These are phyloP conservation scores for Heliconius ismenius DNA, from an alignment of 2,888 invertebrate species.

Conservation along the genomic window DNA sequence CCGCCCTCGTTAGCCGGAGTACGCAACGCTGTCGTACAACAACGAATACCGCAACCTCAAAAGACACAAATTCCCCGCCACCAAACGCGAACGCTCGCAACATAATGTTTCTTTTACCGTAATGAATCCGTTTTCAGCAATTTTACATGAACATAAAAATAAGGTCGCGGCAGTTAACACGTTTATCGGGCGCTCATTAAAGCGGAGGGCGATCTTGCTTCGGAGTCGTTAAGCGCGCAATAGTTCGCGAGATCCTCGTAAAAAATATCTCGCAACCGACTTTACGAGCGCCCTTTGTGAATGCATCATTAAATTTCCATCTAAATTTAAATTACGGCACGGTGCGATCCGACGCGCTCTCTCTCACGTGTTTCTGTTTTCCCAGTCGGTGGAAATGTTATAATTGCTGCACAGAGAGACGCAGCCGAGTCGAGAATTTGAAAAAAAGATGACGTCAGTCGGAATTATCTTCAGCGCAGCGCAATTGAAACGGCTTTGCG, in stretches of 20 bases:
- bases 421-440: conserved; percentile 78
- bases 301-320: conserved; percentile 83
- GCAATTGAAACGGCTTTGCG: conserved; percentile 83
- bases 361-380: conserved; percentile 81
- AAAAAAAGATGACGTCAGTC: conserved; percentile 82
- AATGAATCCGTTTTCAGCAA: conserved; percentile 80
- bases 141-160: conserved; percentile 81
- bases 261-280: conserved; percentile 82
- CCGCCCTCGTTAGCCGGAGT: conserved; percentile 21
- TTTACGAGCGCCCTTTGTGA: conserved; percentile 82
- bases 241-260: conserved; percentile 82
- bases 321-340: conserved; percentile 81
- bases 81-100: conserved; percentile 45
- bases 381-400: conserved; percentile 81
- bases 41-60: conserved; percentile 40
- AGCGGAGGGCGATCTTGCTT: conserved; percentile 81
- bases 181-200: conserved; percentile 83
- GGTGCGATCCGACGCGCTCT: conserved; percentile 75
- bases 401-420: conserved; percentile 81
- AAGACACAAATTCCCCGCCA: conserved; percentile 49
- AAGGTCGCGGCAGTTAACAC: conserved; percentile 81
- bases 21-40: conserved; percentile 17
- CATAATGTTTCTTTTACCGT: conserved; percentile 58
- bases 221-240: conserved; percentile 83
- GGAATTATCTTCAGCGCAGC: conserved; percentile 82